Conservation (phyloP, 2,113 vertebrate species). For the Rhizomys pruinosus region DNA sequence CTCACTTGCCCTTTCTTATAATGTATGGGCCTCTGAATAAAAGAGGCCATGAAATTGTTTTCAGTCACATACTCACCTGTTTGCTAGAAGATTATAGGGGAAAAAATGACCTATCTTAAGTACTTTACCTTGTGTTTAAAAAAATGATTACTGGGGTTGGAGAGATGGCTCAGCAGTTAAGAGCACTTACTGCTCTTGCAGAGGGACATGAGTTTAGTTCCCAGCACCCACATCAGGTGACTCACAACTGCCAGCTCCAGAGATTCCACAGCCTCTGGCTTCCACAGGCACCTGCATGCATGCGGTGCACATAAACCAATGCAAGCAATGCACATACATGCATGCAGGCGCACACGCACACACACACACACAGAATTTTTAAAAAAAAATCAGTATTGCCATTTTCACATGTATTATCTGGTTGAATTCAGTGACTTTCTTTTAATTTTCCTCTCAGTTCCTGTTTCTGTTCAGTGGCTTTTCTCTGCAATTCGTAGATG, state of each 20-base stretch:
- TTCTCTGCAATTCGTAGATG: neutral
- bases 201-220: neutral
- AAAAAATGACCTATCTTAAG: neutral
- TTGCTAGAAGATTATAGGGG: neutral
- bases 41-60: neutral
- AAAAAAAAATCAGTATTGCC: neutral
- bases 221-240: neutral
- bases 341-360: neutral
- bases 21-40: neutral
- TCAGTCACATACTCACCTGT: neutral
- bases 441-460: neutral
- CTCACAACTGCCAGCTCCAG: neutral
- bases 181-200: too few relatives aligned
- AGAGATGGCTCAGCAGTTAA: neutral
- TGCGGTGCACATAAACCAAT: neutral
- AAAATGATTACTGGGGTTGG: neutral
- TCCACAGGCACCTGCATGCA: accelerated
- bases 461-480: neutral
- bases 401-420: neutral
- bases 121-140: neutral
- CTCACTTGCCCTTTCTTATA: neutral
- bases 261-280: too few relatives aligned
- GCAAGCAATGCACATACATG: neutral
- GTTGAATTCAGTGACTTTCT: neutral
- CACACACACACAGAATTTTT: neutral